phyloP scores from a whole-genome alignment of 2,888 invertebrate genomes.

The Rhingia campestris region DNA sequence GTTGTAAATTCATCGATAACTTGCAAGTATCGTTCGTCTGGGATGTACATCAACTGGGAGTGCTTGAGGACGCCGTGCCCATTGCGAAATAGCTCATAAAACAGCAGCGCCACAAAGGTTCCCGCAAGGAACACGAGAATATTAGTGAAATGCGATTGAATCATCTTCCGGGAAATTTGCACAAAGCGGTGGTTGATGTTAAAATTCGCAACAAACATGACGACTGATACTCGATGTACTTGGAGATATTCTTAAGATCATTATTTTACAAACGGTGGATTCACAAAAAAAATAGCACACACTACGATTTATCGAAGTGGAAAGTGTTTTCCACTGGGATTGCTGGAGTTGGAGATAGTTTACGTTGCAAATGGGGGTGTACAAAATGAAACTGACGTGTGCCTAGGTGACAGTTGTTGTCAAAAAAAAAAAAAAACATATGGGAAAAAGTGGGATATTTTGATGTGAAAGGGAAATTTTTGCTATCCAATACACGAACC shows the following conservation, averaged over 20 bases:
- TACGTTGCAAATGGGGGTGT: slow-evolving; percentile 39
- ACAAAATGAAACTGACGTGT: slow-evolving; percentile 52
- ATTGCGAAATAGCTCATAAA: slow-evolving; percentile 76
- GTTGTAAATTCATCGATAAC: slow-evolving; percentile 81
- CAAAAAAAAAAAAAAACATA: not conserved
- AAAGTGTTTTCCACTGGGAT: slow-evolving; percentile 4
- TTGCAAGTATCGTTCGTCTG: slow-evolving; percentile 79
- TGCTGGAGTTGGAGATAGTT: slow-evolving; percentile 7
- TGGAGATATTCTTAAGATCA: slow-evolving; percentile 66
- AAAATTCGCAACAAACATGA: slow-evolving; percentile 56
- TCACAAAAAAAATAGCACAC: not conserved
- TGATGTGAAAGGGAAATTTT: not conserved
- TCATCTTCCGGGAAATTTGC: slow-evolving; percentile 55
- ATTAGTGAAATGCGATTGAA: slow-evolving; percentile 69
- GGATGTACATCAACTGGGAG: slow-evolving; percentile 79
- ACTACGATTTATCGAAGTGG: slow-evolving; percentile 12
- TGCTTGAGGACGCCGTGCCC: slow-evolving; percentile 50
- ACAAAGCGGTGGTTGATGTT: slow-evolving; percentile 27
- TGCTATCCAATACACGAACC: not conserved
- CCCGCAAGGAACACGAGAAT: slow-evolving; percentile 78
- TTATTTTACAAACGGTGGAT: slow-evolving; percentile 25
- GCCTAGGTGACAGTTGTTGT: slow-evolving; percentile 18
- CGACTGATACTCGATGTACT: slow-evolving; percentile 30
- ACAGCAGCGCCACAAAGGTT: slow-evolving; percentile 77
- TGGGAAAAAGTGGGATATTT: slow-evolving; percentile 12